A percentile compares a stretch with the other conserved stretches of the same genome.
These are phyloP conservation scores for Felis chaus DNA, from an alignment of 2,113 vertebrate species.

Conservation along the genomic window DNA sequence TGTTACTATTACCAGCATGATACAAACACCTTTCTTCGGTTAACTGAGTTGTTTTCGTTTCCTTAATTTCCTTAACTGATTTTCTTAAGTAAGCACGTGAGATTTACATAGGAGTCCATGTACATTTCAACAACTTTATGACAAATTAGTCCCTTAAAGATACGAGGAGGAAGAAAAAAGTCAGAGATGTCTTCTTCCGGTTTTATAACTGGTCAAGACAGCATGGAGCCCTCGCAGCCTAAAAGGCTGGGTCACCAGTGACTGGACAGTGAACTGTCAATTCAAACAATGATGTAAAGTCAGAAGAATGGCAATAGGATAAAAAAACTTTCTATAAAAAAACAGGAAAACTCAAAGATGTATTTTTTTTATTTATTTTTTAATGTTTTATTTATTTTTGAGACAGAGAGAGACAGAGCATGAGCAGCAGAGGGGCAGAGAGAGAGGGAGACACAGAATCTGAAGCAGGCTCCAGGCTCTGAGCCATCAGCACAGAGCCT, in stretches of 20 bases:
- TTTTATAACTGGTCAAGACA: neutral
- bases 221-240: neutral
- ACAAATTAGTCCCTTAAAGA: slow-evolving; percentile 6
- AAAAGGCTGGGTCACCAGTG: neutral
- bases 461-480: too few relatives aligned
- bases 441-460: too few relatives aligned
- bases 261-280: neutral
- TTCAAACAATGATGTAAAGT: neutral
- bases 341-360: neutral
- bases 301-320: neutral
- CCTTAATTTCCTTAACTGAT: neutral
- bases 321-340: neutral
- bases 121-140: neutral
- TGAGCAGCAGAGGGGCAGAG: too few relatives aligned
- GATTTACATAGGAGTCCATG: neutral
- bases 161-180: neutral
- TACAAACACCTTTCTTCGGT: neutral
- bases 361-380: too few relatives aligned
- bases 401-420: too few relatives aligned
- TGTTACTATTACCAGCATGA: neutral
- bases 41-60: neutral
- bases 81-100: neutral
- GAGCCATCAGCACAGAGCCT: too few relatives aligned
- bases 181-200: neutral
- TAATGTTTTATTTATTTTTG: too few relatives aligned